A percentile compares a stretch with the other conserved stretches of the same genome.
phyloP scores from a whole-genome alignment of 2,113 vertebrate species.

The Elephantulus edwardii region DNA sequence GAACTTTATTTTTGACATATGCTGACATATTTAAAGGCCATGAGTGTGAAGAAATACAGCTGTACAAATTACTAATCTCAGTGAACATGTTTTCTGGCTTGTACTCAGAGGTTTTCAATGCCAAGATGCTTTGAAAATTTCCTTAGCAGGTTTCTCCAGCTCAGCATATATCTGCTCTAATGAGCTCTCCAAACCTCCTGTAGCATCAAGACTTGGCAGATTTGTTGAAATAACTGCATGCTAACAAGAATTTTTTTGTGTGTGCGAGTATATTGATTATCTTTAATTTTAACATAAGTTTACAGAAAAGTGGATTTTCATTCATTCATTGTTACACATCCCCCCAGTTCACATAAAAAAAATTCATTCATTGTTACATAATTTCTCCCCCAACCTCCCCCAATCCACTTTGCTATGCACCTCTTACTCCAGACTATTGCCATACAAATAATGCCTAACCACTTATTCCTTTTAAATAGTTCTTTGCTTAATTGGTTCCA shows the following conservation, averaged over 20 bases:
- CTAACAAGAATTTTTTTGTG: background rate
- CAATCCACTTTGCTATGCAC: too few species aligned
- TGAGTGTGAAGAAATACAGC: background rate
- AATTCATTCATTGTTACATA: too few species aligned
- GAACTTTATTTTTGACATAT: background rate
- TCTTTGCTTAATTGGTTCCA: too few species aligned
- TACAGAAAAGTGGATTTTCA: too few species aligned
- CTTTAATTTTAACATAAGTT: too few species aligned
- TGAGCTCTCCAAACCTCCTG: background rate
- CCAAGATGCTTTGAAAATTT: background rate
- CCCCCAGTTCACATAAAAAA: too few species aligned
- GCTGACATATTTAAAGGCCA: background rate
- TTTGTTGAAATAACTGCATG: background rate
- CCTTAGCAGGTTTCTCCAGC: background rate
- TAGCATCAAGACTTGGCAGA: background rate
- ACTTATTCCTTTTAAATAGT: too few species aligned
- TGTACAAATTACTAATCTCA: background rate
- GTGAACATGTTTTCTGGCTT: background rate
- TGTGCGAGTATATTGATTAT: too few species aligned
- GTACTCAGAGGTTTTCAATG: background rate
- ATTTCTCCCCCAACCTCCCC: too few species aligned
- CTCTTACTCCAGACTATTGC: too few species aligned
- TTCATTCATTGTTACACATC: too few species aligned
- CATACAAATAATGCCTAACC: too few species aligned
- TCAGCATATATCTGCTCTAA: background rate